Conservation (phyloP, 2,113 vertebrate species). For the Heliornis fulica region DNA sequence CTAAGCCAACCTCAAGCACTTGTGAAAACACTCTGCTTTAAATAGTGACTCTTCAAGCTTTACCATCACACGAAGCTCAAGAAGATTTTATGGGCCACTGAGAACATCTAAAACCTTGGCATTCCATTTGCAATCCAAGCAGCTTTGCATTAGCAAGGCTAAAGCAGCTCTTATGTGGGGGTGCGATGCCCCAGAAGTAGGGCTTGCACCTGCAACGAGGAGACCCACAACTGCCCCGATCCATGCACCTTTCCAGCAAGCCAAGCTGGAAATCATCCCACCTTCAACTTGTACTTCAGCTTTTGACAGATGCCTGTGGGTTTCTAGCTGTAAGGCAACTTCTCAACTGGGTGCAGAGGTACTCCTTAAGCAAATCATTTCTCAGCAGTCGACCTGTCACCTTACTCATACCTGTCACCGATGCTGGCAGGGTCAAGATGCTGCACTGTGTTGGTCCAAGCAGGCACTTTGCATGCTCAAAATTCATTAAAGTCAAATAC, state of each 20-base stretch:
- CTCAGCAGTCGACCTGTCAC: neutral
- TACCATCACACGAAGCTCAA: constrained; percentile 7
- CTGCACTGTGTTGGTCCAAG: neutral
- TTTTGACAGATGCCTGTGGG: neutral
- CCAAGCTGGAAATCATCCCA: neutral
- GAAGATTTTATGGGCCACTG: constrained; percentile 35
- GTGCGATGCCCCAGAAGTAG: neutral
- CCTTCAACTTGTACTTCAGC: accelerated
- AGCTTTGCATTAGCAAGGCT: neutral
- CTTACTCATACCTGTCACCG: neutral
- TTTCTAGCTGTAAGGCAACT: neutral
- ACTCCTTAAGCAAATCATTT: neutral
- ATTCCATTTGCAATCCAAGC: neutral
- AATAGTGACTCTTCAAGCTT: constrained; percentile 21
- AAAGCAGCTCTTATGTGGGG: neutral
- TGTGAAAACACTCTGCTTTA: constrained; percentile 50
- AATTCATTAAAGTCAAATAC: constrained; percentile 42
- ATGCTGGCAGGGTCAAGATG: neutral
- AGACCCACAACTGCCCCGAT: neutral
- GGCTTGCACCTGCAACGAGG: neutral
- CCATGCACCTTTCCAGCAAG: neutral
- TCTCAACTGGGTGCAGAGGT: neutral
- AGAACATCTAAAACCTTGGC: neutral
- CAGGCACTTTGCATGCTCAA: neutral
- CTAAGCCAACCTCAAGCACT: constrained; percentile 41